Conservation (phyloP, 2,888 invertebrate species). For the Xestia xanthographa region DNA sequence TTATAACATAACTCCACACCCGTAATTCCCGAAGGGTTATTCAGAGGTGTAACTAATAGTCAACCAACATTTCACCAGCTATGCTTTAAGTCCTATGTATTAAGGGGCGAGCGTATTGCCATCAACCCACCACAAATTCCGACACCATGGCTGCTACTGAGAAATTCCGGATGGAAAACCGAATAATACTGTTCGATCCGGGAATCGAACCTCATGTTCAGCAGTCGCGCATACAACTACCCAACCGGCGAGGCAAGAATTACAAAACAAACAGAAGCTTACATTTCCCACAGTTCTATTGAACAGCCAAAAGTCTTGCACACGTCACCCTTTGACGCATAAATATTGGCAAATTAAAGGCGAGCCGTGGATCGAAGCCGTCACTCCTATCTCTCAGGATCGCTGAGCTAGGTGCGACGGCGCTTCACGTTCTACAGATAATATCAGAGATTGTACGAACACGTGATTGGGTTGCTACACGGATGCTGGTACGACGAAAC, state of each 20-base stretch:
- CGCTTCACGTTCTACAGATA: constrained; percentile 42
- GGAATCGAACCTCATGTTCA: no score
- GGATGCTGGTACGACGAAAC: constrained; percentile 2
- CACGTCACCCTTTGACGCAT: constrained; percentile 36
- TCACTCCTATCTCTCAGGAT: constrained; percentile 42
- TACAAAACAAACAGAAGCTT: not conserved
- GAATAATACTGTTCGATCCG: no score
- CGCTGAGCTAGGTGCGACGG: constrained; percentile 62
- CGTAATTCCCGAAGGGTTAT: no score
- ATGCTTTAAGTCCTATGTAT: no score
- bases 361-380: constrained; percentile 39
- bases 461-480: constrained; percentile 36
- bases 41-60: no score
- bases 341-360: constrained; percentile 63
- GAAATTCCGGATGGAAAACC: no score
- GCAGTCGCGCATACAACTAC: no score
- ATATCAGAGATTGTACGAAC: constrained; percentile 52
- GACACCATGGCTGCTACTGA: no score
- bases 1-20: not conserved
- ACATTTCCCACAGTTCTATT: no score
- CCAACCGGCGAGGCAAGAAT: not conserved
- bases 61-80: no score
- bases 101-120: no score
- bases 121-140: no score
- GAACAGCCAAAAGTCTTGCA: constrained; percentile 5